Conservation (phyloP, 2,113 vertebrate genomes). For the Dendropsophus ebraccatus region DNA sequence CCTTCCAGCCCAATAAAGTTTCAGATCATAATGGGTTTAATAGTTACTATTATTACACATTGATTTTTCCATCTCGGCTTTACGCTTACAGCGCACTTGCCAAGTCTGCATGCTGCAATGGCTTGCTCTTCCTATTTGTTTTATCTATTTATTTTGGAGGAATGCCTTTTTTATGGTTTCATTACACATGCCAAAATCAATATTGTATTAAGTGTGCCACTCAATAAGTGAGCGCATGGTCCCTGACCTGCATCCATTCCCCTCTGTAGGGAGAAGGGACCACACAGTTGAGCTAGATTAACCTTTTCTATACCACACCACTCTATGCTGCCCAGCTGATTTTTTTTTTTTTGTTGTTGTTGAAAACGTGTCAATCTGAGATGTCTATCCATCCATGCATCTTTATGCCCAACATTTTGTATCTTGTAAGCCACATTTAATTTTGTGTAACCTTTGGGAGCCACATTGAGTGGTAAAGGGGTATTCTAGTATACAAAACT, state of each 20-base stretch:
- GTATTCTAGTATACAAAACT: no score
- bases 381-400: not conserved
- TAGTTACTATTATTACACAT: conserved; percentile 63
- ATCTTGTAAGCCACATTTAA: no score
- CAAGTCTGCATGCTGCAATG: conserved; percentile 39
- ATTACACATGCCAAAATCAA: conserved; percentile 59
- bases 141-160: conserved; percentile 54
- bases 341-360: not conserved
- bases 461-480: no score
- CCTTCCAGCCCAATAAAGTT: conserved; percentile 60
- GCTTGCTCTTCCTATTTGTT: conserved; percentile 41
- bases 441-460: no score
- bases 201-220: conserved; percentile 65
- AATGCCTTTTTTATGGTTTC: conserved; percentile 58
- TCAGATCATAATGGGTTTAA: conserved; percentile 63
- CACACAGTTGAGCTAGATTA: conserved; percentile 6
- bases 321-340: not conserved
- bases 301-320: not conserved
- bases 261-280: not conserved
- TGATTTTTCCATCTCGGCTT: conserved; percentile 60
- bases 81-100: conserved; percentile 48
- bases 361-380: not conserved
- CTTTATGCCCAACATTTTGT: not conserved
- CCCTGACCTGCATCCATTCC: conserved; percentile 54
- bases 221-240: conserved; percentile 60